A percentile compares a stretch with the other conserved stretches of the same genome.
These are phyloP conservation scores for Halcyon senegalensis DNA, from an alignment of 2,113 vertebrate genomes.

Conservation along the genomic window DNA sequence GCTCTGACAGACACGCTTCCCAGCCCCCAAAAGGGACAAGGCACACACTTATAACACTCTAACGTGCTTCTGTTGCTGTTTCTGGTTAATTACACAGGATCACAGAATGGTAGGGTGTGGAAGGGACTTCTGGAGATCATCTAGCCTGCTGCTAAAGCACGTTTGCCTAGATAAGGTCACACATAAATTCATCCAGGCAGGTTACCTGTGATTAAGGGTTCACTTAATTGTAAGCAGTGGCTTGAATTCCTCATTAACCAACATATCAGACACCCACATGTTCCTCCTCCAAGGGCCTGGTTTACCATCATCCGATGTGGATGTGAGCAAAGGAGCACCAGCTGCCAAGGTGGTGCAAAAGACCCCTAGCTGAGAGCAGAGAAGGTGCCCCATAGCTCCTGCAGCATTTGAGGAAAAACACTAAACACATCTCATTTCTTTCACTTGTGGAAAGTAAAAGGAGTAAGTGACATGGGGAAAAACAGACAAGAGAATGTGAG, in stretches of 20 bases:
- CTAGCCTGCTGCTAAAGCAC: too few relatives aligned
- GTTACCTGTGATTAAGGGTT: not conserved
- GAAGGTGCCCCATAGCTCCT: not conserved
- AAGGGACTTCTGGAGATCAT: too few relatives aligned
- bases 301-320: not conserved
- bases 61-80: not conserved
- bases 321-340: not conserved
- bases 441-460: not conserved
- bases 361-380: not conserved
- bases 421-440: not conserved
- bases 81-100: not conserved
- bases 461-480: fast-evolving
- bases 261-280: not conserved
- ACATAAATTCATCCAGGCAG: too few relatives aligned
- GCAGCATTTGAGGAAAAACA: not conserved
- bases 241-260: not conserved
- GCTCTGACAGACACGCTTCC: not conserved
- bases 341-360: not conserved
- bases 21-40: not conserved
- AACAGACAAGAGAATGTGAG: not conserved
- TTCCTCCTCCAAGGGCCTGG: not conserved
- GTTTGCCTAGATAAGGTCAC: too few relatives aligned
- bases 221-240: not conserved
- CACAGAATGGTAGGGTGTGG: too few relatives aligned
- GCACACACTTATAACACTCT: not conserved